phyloP scores from a whole-genome alignment of 2,888 invertebrate species.

The Lepidonotus clava region DNA sequence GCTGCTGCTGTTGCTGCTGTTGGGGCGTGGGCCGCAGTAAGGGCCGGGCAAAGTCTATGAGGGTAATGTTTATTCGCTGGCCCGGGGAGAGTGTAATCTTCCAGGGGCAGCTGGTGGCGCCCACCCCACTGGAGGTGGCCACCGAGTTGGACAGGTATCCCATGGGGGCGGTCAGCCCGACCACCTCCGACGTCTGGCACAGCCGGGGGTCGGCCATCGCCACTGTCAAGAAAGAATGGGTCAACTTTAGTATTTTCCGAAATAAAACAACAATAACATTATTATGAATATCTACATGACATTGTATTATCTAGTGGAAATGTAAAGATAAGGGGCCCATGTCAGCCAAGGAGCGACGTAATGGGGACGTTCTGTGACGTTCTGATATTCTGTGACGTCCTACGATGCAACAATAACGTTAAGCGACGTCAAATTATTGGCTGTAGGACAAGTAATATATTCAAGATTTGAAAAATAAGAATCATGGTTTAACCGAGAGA shows the following conservation, averaged over 20 bases:
- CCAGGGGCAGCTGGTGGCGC: constrained; percentile 42
- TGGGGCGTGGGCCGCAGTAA: neutral
- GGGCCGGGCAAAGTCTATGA: constrained; percentile 42
- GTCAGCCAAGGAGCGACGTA: too few relatives aligned
- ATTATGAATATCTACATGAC: neutral
- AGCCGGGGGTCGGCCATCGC: constrained; percentile 26
- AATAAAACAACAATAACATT: too few relatives aligned
- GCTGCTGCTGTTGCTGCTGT: neutral
- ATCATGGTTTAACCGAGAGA: too few relatives aligned
- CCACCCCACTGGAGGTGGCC: neutral
- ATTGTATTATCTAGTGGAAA: neutral
- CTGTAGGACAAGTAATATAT: too few relatives aligned
- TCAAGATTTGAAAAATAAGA: too few relatives aligned
- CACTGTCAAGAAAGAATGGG: neutral
- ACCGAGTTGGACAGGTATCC: constrained; percentile 42
- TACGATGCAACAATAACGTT: too few relatives aligned
- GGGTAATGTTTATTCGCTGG: constrained; percentile 31
- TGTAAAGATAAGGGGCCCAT: too few relatives aligned
- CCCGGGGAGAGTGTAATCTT: constrained; percentile 21
- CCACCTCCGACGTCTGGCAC: constrained; percentile 4
- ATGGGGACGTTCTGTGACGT: too few relatives aligned
- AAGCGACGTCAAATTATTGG: too few relatives aligned
- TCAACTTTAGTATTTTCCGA: too few relatives aligned
- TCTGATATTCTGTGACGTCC: too few relatives aligned
- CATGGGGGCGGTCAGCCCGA: neutral